phyloP scores from a whole-genome alignment of 1,140 invertebrate species.

The Caligus rogercresseyi region DNA sequence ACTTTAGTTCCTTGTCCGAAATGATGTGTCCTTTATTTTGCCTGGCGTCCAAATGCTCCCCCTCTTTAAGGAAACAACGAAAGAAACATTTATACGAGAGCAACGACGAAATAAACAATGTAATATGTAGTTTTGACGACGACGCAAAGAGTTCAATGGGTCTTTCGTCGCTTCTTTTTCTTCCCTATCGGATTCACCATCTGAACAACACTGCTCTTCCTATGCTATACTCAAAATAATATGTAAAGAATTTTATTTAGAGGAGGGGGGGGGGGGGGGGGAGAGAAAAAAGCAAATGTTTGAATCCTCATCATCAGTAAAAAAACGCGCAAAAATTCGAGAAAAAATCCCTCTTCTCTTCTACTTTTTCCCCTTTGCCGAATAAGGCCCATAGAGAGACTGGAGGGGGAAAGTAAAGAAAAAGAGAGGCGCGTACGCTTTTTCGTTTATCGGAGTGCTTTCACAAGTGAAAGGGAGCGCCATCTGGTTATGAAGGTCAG shows the following conservation, averaged over 20 bases:
- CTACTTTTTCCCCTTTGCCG: too few relatives aligned
- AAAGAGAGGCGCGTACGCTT: background rate
- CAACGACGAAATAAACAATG: too few relatives aligned
- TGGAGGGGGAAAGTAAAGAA: background rate
- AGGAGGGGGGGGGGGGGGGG: too few relatives aligned
- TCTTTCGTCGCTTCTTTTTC: background rate
- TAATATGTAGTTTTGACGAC: too few relatives aligned
- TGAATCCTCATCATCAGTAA: too few relatives aligned
- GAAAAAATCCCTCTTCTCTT: background rate
- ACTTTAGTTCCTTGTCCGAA: background rate
- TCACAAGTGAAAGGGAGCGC: background rate
- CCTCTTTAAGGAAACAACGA: background rate
- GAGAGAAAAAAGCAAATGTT: background rate
- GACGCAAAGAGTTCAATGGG: too few relatives aligned
- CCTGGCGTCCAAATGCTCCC: background rate
- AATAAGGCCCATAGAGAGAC: background rate
- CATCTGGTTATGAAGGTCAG: background rate
- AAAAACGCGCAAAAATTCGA: background rate
- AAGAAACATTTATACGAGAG: too few relatives aligned
- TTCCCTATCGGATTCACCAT: background rate
- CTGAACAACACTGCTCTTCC: background rate
- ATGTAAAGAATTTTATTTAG: background rate
- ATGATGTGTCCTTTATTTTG: background rate
- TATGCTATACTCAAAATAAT: background rate
- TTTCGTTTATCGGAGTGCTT: background rate